Base-by-base conservation (phyloP, 2,888 invertebrate species). In the Acronicta aceris region DNA sequence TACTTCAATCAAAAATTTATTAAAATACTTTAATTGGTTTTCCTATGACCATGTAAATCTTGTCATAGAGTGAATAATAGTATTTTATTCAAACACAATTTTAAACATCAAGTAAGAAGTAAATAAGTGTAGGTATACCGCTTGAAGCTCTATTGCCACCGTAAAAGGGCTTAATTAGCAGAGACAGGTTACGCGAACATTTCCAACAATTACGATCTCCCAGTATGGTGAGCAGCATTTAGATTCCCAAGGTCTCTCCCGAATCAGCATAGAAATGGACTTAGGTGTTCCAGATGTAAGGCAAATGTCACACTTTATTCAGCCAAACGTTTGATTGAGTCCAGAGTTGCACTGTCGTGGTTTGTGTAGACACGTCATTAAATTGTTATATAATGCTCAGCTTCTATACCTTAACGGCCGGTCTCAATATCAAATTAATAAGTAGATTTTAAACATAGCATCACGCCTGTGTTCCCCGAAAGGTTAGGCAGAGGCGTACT, bases 131-230 rank as follows among this genome's bases (percentile, higher is more conserved):
- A 21, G 4, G 38, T 43, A 50, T 15, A 40, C 38, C 42, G 36
- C 16, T 48, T 17, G 62, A 51, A 16, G 61, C 30, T 63, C 41
- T 43, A 36, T 9, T 15, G 43, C 16, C 17, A 7, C 58, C 69
- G 36, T 54, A 68, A 57, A 70, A 54, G 74, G 70, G 47, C 68
- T 51, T 70, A 62, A 73, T 70, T 73, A 73, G 57, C 21, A 13
- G 30, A 51, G 52, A 61, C 70, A 38, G 53, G 68, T 57, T 67
- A 38, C 15, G 15, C 49, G 43, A 68, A 36, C 38, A 70, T 73
- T 70, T 62, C 41, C 53, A 70, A 67, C 50, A 57, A 67, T 67
- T 72, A 68, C 13, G 33, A 13, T 36, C 10, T 41, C 50, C 57
- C 13, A 62, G 50, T 73, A 73, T 48, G 46, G 62, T 61, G 36